Evolutionary conservation across 2,797 vertebrate genomes (phyloP).

Genomic region (Spheniscus humboldti): DNA sequence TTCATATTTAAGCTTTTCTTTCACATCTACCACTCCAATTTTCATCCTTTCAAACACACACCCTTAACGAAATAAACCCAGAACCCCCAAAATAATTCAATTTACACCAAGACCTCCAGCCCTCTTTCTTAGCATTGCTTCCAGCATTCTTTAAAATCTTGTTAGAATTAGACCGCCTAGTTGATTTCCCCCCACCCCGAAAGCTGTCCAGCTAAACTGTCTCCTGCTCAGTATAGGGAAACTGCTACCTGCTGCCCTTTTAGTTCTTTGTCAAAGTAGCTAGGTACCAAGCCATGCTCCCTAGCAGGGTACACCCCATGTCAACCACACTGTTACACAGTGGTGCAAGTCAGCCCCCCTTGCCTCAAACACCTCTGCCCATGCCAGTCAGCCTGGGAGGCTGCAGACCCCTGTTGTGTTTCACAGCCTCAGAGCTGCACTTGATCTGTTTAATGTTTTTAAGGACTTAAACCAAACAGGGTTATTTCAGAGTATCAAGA

Average conservation of each 20-base stretch:
- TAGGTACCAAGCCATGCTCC: not conserved
- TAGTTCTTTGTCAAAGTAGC: not conserved
- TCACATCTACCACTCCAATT: not conserved
- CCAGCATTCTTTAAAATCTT: not conserved
- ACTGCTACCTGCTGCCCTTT: not conserved
- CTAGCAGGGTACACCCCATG: too few species aligned
- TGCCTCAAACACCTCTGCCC: rapidly evolving
- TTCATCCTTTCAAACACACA: not conserved
- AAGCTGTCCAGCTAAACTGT: not conserved
- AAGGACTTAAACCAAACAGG: not conserved
- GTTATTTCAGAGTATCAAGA: not conserved
- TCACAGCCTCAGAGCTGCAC: not conserved
- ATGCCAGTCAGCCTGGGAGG: not conserved
- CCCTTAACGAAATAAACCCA: not conserved
- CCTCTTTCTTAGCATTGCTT: not conserved
- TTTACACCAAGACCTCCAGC: not conserved
- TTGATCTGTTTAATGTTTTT: not conserved
- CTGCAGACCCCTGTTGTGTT: too few species aligned
- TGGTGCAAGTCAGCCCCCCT: not conserved
- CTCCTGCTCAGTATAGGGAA: not conserved
- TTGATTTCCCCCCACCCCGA: too few species aligned
- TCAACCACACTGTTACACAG: not conserved
- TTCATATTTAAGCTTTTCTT: not conserved
- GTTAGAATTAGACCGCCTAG: not conserved
- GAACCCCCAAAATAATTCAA: not conserved